phyloP scores from a whole-genome alignment of 2,888 invertebrate genomes.

The Pammene aurita region DNA sequence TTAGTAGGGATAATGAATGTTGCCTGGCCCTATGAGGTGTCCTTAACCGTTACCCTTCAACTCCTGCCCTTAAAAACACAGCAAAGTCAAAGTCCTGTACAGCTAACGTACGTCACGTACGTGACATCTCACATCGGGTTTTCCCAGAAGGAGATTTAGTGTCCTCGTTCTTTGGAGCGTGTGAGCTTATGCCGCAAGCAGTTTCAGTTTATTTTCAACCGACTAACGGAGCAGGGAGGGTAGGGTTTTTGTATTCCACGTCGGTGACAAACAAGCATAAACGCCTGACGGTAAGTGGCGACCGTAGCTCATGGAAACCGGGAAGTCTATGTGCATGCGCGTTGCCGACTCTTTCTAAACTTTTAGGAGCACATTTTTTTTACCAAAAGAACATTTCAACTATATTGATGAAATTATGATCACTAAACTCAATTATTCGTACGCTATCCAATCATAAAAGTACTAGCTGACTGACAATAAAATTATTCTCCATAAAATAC shows the following conservation, averaged over 20 bases:
- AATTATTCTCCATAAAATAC: neutral
- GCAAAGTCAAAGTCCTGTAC: neutral
- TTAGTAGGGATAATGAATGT: too few species aligned
- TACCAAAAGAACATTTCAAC: neutral
- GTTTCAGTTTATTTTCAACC: neutral
- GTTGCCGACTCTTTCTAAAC: neutral
- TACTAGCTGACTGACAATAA: conserved; percentile 13
- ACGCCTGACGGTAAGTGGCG: too few species aligned
- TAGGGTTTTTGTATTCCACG: too few species aligned
- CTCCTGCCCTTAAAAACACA: neutral
- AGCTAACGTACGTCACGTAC: neutral
- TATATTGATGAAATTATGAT: neutral
- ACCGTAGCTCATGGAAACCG: too few species aligned
- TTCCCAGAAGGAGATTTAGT: neutral
- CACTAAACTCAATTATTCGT: neutral
- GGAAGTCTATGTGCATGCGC: too few species aligned
- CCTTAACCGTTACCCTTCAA: neutral
- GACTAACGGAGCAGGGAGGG: neutral
- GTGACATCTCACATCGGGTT: conserved; percentile 1
- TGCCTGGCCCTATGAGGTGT: too few species aligned
- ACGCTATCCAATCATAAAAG: neutral
- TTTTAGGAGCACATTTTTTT: too few species aligned
- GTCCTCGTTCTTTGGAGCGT: neutral
- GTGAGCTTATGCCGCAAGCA: neutral
- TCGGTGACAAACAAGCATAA: too few species aligned